Conservation (phyloP, 2,888 invertebrate species). For the Drosophila pegasa region DNA sequence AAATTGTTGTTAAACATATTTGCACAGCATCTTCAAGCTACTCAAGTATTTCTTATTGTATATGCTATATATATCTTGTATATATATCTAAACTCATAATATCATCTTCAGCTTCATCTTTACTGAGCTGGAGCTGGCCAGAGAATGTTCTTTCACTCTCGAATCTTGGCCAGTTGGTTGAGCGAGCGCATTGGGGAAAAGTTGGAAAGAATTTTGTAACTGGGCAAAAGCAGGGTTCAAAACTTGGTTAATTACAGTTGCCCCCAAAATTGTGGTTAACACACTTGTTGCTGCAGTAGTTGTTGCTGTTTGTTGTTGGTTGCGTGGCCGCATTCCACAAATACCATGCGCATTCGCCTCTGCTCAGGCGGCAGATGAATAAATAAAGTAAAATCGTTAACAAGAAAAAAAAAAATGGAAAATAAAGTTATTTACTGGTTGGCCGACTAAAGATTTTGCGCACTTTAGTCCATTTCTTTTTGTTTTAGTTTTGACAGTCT, state of each 20-base stretch:
- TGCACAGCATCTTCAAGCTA: too few relatives aligned
- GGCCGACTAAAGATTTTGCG: constrained; percentile 36
- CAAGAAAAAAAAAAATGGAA: constrained; percentile 18
- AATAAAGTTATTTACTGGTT: constrained; percentile 61
- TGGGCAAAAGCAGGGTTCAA: constrained; percentile 8
- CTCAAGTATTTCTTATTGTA: too few relatives aligned
- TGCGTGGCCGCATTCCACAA: constrained; percentile 60
- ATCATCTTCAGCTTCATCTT: not conserved
- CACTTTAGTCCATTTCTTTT: not conserved
- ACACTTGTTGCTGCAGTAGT: constrained; percentile 15
- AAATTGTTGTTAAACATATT: too few relatives aligned
- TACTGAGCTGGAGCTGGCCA: not conserved
- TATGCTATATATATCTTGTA: too few relatives aligned
- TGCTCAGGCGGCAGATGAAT: constrained; percentile 17
- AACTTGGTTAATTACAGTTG: constrained; percentile 24
- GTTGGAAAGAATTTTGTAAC: constrained; percentile 11
- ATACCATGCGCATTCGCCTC: constrained; percentile 32
- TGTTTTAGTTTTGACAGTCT: constrained; percentile 14
- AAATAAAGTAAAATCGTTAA: constrained; percentile 4
- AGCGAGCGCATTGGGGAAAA: not conserved
- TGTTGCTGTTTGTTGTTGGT: constrained; percentile 24
- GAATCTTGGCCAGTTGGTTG: not conserved
- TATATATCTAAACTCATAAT: not conserved
- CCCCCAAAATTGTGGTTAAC: constrained; percentile 30
- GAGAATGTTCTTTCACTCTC: not conserved